phyloP scores from a whole-genome alignment of 2,113 vertebrate species.

The Pipra filicauda region DNA sequence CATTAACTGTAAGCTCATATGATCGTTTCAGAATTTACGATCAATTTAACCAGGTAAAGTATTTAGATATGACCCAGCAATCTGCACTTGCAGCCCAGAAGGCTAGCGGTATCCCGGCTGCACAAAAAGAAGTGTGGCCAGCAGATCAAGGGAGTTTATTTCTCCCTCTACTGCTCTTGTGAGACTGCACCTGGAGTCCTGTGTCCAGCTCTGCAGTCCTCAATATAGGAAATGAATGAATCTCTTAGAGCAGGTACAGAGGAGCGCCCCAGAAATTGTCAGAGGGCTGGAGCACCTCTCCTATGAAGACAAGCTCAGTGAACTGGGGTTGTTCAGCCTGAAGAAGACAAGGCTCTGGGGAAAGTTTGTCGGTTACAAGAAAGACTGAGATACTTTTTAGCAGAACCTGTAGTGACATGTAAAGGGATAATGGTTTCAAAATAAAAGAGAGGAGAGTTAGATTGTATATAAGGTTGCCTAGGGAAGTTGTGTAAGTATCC shows the following conservation, averaged over 20 bases:
- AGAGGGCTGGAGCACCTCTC: not conserved
- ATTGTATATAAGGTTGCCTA: not conserved
- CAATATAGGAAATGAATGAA: not conserved
- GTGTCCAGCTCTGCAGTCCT: not conserved
- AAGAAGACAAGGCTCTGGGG: not conserved
- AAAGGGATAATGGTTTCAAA: not conserved
- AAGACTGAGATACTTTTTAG: not conserved
- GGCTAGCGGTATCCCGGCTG: not conserved
- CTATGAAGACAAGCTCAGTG: not conserved
- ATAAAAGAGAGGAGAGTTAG: not conserved
- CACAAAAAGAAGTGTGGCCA: not conserved
- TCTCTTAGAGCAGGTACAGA: accelerated
- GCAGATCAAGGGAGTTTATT: not conserved
- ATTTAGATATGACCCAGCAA: not conserved
- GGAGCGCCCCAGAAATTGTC: not conserved
- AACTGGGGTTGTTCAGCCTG: not conserved
- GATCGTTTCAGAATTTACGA: not conserved
- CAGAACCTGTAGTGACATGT: not conserved
- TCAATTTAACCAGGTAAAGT: not conserved
- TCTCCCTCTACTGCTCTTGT: not conserved
- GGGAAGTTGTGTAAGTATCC: not conserved
- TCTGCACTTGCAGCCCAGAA: not conserved
- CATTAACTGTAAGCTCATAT: not conserved
- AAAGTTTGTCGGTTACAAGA: not conserved
- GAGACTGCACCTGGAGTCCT: accelerated